Evolutionary conservation across 2,113 vertebrate species (phyloP).

Genomic region (Myotis lucifugus): DNA sequence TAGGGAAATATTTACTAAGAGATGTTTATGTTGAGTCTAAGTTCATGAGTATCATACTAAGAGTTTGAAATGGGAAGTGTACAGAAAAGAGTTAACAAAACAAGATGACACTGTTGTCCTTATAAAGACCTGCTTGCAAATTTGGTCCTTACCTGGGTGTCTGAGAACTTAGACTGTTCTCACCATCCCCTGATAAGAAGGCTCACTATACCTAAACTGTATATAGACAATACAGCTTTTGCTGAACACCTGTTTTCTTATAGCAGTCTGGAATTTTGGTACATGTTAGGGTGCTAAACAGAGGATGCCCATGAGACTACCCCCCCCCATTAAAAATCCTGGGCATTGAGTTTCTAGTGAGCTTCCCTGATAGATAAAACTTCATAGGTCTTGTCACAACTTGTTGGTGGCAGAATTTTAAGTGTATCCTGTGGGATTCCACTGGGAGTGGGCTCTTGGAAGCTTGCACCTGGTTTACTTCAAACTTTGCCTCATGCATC

Average conservation of each 20-base stretch:
- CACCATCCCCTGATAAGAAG: neutral
- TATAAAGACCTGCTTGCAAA: neutral
- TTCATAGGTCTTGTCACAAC: neutral
- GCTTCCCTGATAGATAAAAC: neutral
- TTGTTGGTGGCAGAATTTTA: neutral
- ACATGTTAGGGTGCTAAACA: neutral
- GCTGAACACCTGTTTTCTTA: neutral
- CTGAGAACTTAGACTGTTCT: neutral
- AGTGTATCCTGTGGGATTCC: neutral
- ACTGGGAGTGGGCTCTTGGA: neutral
- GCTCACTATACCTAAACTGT: neutral
- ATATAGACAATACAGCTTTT: neutral
- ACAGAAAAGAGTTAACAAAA: neutral
- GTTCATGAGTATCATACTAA: neutral
- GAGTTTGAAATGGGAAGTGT: neutral
- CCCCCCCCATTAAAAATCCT: neutral
- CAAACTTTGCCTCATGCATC: neutral
- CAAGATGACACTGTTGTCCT: neutral
- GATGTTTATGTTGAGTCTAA: neutral
- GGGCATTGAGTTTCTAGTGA: neutral
- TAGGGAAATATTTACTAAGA: neutral
- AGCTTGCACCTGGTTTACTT: neutral
- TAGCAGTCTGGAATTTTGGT: neutral
- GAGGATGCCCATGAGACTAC: neutral
- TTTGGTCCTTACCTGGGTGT: neutral